Base-by-base conservation (phyloP, 1,140 invertebrate species). In the Maniola jurtina region DNA sequence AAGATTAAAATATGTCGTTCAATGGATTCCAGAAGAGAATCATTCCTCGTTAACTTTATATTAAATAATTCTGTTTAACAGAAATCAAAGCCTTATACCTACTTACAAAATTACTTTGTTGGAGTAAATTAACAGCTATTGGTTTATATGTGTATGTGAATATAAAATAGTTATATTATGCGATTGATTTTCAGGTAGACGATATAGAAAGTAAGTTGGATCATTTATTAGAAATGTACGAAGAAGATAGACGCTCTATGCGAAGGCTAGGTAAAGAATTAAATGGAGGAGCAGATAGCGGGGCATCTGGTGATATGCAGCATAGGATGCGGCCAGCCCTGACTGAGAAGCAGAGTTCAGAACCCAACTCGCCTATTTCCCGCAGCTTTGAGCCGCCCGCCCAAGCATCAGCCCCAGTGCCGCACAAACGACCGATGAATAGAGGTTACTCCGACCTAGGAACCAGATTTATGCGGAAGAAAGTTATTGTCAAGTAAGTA, bases 151-250 rank as follows among this genome's bases (percentile, higher is more conserved):
- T 13, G 4, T 52, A 42, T 0, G 14, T 16, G 35, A 10, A 11
- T 5, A 34, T 34, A 36, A 10, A 56, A 11, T 56, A 45, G 42
- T 1, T 13, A 45, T 11, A 45, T 45, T 45, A n/a, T 45, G 42
- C 42, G 13, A 45, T 54, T 40, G 9, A 14, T 50, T 86, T 91
- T 56, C 85, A 98, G 97, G 96, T 98, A 77, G 97, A 98, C 84
- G 97, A 98, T 86, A 97, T 97, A 88, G 97, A 98, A 92, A 94
- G 94, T 79, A 98, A 98, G 92, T 92, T 99, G 81, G 97, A 98
- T 91, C 94, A 98, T 88, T 93, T 99, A 77, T 94, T 98, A 82
- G 97, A 98, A 83, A 93, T 98, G 91, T 98, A 98, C 86, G 94
- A 97, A 93, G 96, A 98, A 88, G 97, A 98, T 89, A 93, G 97